Percentiles rank a stretch among this genome's conserved stretches.
These are phyloP conservation scores for Gallirallus australis DNA, from an alignment of 2,797 vertebrate species.

Conservation along the genomic window DNA sequence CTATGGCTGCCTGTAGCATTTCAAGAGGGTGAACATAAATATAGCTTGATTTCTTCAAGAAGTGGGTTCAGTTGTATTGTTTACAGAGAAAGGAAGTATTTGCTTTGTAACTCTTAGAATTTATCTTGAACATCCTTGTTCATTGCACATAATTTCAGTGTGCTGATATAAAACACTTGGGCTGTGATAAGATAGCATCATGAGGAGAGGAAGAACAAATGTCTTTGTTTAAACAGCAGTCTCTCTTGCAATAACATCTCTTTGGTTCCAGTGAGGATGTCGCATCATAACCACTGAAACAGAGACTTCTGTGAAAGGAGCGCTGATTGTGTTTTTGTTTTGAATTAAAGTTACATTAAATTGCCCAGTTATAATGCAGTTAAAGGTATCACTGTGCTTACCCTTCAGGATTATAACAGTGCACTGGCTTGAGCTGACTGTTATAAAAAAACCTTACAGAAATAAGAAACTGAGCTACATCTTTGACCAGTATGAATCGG, in stretches of 20 bases:
- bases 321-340: background rate
- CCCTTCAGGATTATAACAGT: background rate
- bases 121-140: slow-evolving; percentile 76
- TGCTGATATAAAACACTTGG: slow-evolving; percentile 73
- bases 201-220: slow-evolving; percentile 73
- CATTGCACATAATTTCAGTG: slow-evolving; percentile 71
- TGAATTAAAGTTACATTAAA: background rate
- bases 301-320: background rate
- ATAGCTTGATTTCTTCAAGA: slow-evolving; percentile 86
- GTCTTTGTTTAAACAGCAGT: slow-evolving; percentile 65
- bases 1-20: slow-evolving; percentile 88
- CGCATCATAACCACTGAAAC: background rate
- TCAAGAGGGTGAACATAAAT: slow-evolving; percentile 87
- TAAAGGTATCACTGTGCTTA: background rate
- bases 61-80: slow-evolving; percentile 84
- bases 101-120: slow-evolving; percentile 72
- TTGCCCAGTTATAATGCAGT: background rate
- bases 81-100: slow-evolving; percentile 86
- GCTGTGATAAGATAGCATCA: slow-evolving; percentile 71
- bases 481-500: background rate
- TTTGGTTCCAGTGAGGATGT: slow-evolving; percentile 29
- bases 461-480: background rate
- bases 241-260: slow-evolving; percentile 36
- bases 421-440: background rate
- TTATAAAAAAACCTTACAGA: background rate